Evolutionary conservation across 2,888 invertebrate species (phyloP).

Genomic region (Drosophila paracracens): DNA sequence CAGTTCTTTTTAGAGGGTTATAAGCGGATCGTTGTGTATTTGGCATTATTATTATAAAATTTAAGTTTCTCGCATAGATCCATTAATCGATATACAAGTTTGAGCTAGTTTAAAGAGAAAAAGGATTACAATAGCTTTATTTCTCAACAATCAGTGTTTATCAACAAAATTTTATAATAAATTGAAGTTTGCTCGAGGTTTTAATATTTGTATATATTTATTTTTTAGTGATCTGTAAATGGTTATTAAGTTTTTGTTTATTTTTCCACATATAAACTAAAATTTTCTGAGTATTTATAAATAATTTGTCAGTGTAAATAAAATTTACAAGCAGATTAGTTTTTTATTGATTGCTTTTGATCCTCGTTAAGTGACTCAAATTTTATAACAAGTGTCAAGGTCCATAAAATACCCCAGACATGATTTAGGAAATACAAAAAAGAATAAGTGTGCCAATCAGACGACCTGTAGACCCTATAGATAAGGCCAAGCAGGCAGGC

Average conservation of each 20-base stretch:
- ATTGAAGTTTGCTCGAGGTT: too few relatives aligned
- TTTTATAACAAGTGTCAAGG: neutral
- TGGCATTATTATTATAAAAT: neutral
- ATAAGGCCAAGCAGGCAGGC: conserved; percentile 12
- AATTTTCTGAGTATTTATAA: too few relatives aligned
- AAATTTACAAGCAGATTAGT: neutral
- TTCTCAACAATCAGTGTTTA: too few relatives aligned
- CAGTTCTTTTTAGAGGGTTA: neutral
- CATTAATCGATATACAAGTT: neutral
- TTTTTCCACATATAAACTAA: too few relatives aligned
- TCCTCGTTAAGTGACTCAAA: neutral
- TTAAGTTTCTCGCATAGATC: neutral
- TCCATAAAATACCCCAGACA: neutral
- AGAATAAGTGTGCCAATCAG: neutral
- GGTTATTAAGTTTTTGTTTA: too few relatives aligned
- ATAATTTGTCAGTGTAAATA: too few relatives aligned
- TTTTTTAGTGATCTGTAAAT: too few relatives aligned
- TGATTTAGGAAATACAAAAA: neutral
- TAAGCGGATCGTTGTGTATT: neutral
- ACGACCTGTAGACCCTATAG: conserved; percentile 21
- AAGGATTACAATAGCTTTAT: too few relatives aligned
- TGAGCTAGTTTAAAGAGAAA: too few relatives aligned
- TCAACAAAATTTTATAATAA: too few relatives aligned
- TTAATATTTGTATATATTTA: too few relatives aligned
- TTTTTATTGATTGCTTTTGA: neutral